Evolutionary conservation across 1,140 invertebrate genomes (phyloP), one percentile per base, ranked within the genome.

Genomic region (Caenorhabditis tropicalis): DNA sequence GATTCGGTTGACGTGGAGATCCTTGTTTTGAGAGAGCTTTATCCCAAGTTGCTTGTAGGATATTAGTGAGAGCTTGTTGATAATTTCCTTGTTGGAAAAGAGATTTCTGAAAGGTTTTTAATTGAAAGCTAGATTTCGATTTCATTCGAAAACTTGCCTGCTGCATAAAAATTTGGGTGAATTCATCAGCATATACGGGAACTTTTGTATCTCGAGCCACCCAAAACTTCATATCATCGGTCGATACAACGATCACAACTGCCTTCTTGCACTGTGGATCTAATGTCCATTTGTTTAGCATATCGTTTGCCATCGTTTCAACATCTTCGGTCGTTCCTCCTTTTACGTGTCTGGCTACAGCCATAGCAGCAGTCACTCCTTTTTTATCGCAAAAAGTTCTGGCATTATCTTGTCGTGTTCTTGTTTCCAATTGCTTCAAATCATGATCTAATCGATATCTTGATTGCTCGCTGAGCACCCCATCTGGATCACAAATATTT

Each of bases 371-470:
- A 46, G 85, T 87, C 16, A 90, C 86, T 60, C 89, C 89, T 80
- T 90, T 90, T 82, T 91, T 91, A 43, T 89, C 87, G 53, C 89
- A 90, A 43, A 90, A 90, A 10, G 88, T 86, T 15, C 82, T 36
- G 0, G 87, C 89, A 48, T 89, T 82, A 29, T 88, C 88, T 83
- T 89, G 88, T 2, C 88, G 24, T 10, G 89, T 90, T 31, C 87
- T 46, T 3, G 81, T 27, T 70, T 90, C 89, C n/a, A 91, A 86
- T 79, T 87, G 86, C 27, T 86, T 83, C 79, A 90, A 79, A 56
- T 90, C 89, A 83, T 91, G 87, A 81, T 90, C 90, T 15, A 90
- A 31, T 39, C 90, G 83, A 83, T 91, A 90, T 58, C 89, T 83
- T 33, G 86, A 81, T n/a, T 43, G 51, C 56, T 90, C 89, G 21